Conservation (phyloP, 1,140 invertebrate genomes). For the Rhynchophorus ferrugineus region DNA sequence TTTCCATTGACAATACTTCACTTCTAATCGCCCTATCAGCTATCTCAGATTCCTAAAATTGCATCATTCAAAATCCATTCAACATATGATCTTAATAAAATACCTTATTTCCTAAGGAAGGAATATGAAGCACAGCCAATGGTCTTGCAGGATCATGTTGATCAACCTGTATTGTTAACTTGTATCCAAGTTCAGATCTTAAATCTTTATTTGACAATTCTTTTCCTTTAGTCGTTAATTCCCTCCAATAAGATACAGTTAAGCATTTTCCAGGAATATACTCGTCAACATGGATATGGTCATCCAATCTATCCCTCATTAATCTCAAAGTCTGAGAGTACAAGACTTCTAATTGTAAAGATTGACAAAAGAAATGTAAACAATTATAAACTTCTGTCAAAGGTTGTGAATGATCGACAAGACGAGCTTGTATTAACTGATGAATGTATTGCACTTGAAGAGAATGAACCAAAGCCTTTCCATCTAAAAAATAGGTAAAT, state of each 20-base stretch:
- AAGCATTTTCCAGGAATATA: conserved; percentile 84
- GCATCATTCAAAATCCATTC: conserved; percentile 15
- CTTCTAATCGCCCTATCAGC: conserved; percentile 74
- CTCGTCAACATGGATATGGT: conserved; percentile 87
- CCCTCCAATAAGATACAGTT: conserved; percentile 86
- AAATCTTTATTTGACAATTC: conserved; percentile 57
- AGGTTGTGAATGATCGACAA: conserved; percentile 77
- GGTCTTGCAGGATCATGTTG: conserved; percentile 71
- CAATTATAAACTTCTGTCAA: conserved; percentile 79
- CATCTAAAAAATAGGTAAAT: conserved; percentile 60
- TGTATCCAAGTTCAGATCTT: conserved; percentile 78
- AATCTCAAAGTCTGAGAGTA: conserved; percentile 89
- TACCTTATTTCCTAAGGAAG: conserved; percentile 57
- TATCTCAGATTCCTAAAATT: conserved; percentile 59
- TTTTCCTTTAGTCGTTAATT: conserved; percentile 43
- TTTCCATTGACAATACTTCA: conserved; percentile 88
- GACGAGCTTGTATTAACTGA: conserved; percentile 78
- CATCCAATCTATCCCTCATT: conserved; percentile 79
- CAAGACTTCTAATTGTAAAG: conserved; percentile 88
- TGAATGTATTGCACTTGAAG: conserved; percentile 90
- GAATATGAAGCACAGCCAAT: conserved; percentile 79
- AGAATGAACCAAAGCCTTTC: conserved; percentile 87
- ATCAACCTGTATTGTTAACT: conserved; percentile 83
- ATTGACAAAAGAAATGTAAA: conserved; percentile 91
- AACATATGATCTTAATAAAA: conserved; percentile 3